Evolutionary conservation across 1,140 invertebrate species (phyloP).

Genomic region (Platyura marginata): DNA sequence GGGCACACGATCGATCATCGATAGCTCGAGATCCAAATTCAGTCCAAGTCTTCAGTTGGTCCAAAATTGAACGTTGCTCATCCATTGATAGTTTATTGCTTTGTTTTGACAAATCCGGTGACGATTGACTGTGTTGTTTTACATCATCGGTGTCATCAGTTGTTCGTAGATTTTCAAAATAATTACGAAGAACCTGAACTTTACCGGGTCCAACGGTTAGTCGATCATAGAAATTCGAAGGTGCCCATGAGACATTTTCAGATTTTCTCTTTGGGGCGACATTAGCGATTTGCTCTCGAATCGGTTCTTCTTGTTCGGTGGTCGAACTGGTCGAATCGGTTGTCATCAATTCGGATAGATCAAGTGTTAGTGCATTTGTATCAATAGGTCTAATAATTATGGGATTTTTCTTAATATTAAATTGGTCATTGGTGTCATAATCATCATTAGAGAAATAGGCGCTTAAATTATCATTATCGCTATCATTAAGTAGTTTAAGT

Average conservation of each 20-base stretch:
- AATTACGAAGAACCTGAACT: slow-evolving; percentile 33
- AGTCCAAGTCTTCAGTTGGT: slow-evolving; percentile 33
- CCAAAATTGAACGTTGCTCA: slow-evolving; percentile 29
- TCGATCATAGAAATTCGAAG: not conserved
- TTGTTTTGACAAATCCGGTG: slow-evolving; percentile 6
- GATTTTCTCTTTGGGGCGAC: too few species aligned
- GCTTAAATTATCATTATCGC: not conserved
- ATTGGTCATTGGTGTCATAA: not conserved
- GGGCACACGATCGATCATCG: too few species aligned
- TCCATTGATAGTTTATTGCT: slow-evolving; percentile 22
- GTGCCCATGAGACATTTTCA: not conserved
- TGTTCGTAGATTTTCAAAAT: slow-evolving; percentile 24
- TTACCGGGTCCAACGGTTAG: slow-evolving; percentile 12
- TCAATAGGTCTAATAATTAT: not conserved
- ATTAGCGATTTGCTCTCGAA: too few species aligned
- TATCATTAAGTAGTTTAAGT: not conserved
- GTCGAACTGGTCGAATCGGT: not conserved
- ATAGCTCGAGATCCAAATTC: slow-evolving; percentile 22
- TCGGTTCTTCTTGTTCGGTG: not conserved
- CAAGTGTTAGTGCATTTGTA: not conserved
- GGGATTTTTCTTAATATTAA: not conserved
- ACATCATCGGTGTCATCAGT: not conserved
- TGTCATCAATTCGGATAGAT: not conserved
- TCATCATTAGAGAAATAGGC: slow-evolving; percentile 1
- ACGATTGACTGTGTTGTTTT: too few species aligned